Evolutionary conservation across 2,888 invertebrate genomes (phyloP).

Genomic region (Catocala nupta): DNA sequence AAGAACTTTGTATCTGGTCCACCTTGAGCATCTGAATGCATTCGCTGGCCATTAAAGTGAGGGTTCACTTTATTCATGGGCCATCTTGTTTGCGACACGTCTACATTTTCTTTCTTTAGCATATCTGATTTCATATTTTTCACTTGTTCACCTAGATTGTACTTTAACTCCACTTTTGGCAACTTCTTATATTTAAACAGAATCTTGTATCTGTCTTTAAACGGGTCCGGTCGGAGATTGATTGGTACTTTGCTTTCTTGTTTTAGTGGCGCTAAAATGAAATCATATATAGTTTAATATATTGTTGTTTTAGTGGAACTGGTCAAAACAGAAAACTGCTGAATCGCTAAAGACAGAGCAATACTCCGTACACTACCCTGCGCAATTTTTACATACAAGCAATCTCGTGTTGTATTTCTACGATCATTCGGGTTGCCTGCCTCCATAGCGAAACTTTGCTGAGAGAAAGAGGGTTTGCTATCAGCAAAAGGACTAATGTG

Average conservation of each 20-base stretch:
- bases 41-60: slow-evolving; percentile 43
- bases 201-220: slow-evolving; percentile 68
- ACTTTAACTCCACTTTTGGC: slow-evolving; percentile 72
- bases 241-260: slow-evolving; percentile 27
- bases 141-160: slow-evolving; percentile 73
- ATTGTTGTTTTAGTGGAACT: neutral
- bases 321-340: too few species aligned
- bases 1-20: slow-evolving; percentile 41
- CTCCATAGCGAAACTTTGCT: too few species aligned
- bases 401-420: too few species aligned
- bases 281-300: neutral
- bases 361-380: too few species aligned
- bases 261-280: slow-evolving; percentile 29
- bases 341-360: too few species aligned
- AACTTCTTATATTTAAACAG: slow-evolving; percentile 68
- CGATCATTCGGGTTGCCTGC: too few species aligned
- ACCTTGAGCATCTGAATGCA: slow-evolving; percentile 18
- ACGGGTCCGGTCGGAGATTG: slow-evolving; percentile 59
- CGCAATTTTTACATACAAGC: too few species aligned
- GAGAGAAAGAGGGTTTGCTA: too few species aligned
- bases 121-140: slow-evolving; percentile 68
- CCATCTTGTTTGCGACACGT: slow-evolving; percentile 72
- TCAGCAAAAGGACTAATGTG: too few species aligned
- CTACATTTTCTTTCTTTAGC: slow-evolving; percentile 59
- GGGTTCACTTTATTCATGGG: slow-evolving; percentile 60